Conservation (phyloP, 2,113 vertebrate genomes). For the Alaudala cheleensis region DNA sequence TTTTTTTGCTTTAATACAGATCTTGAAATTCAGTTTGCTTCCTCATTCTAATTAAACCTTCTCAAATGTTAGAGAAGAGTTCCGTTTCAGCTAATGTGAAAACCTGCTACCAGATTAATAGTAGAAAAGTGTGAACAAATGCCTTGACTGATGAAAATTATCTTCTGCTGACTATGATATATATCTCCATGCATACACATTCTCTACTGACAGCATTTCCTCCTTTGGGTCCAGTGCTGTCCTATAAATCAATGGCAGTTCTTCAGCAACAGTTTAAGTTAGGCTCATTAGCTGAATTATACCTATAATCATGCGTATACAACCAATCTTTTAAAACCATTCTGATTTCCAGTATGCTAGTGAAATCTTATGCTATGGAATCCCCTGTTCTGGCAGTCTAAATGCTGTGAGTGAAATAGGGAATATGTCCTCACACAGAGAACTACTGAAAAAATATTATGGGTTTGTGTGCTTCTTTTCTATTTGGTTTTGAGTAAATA, state of each 20-base stretch:
- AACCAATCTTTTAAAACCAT: not conserved
- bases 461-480: not conserved
- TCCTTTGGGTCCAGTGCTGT: not conserved
- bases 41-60: constrained; percentile 1
- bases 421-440: not conserved
- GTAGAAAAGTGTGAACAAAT: constrained; percentile 14
- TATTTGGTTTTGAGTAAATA: not conserved
- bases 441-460: not conserved
- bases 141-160: not conserved
- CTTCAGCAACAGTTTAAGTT: not conserved
- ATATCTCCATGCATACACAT: not conserved
- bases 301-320: not conserved
- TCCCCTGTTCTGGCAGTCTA: not conserved
- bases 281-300: not conserved
- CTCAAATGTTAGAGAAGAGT: not conserved
- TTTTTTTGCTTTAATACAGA: not conserved
- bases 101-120: constrained; percentile 7
- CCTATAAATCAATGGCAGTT: not conserved
- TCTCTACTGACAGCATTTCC: not conserved
- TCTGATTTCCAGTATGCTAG: not conserved
- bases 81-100: not conserved
- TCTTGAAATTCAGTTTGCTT: constrained; percentile 9
- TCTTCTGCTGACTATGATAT: not conserved
- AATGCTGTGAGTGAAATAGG: not conserved
- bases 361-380: not conserved